phyloP scores from a whole-genome alignment of 2,113 vertebrate species.

The Oreochromis tanganicae region DNA sequence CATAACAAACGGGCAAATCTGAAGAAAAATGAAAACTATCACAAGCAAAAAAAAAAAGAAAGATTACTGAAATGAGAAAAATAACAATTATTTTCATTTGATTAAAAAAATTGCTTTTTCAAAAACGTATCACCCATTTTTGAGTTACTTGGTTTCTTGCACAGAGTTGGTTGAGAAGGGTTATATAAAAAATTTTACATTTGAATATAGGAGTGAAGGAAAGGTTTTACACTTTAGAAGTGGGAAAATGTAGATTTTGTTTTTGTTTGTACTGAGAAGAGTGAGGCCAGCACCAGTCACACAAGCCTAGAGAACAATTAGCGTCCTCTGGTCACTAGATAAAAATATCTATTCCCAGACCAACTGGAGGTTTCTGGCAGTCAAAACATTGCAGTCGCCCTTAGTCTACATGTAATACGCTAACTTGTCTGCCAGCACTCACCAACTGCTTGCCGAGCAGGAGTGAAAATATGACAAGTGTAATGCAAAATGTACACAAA shows the following conservation, averaged over 20 bases:
- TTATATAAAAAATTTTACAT: background rate
- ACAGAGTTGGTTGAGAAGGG: background rate
- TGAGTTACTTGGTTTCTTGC: background rate
- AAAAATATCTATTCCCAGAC: background rate
- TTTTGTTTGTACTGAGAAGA: background rate
- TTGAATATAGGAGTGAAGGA: background rate
- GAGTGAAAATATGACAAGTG: background rate
- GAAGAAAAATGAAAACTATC: background rate
- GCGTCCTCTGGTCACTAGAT: rapidly evolving
- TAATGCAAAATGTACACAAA: background rate
- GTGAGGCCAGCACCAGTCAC: background rate
- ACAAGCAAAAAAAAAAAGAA: background rate
- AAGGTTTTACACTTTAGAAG: background rate
- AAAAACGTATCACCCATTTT: background rate
- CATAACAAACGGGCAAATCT: background rate
- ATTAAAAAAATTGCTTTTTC: background rate
- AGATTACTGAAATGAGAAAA: background rate
- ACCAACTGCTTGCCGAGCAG: background rate
- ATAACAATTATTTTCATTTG: background rate
- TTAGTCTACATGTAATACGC: background rate
- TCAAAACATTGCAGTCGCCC: background rate
- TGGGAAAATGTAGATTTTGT: background rate
- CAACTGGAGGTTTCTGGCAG: background rate
- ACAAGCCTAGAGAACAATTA: background rate
- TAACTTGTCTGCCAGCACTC: background rate